Percentiles rank a stretch among this genome's conserved stretches.
These are phyloP conservation scores for Drosophila kikkawai DNA, from an alignment of 1,140 invertebrate genomes.

Conservation along the genomic window DNA sequence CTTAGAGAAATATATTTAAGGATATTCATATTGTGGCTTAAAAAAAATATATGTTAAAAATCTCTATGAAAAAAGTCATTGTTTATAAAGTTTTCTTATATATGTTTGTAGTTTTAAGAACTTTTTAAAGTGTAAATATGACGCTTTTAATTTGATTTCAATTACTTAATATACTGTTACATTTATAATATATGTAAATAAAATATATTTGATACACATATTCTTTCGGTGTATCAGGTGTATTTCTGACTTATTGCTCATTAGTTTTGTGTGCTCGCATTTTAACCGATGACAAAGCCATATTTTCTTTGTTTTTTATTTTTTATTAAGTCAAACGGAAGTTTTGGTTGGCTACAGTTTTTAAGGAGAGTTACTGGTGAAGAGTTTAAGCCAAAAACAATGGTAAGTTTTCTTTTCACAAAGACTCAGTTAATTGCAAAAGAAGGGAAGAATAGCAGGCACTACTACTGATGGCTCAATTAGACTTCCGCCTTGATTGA, in stretches of 20 bases:
- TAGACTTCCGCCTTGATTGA: constrained; percentile 12
- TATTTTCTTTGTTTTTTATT: constrained; percentile 9
- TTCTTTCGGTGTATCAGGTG: constrained; percentile 6
- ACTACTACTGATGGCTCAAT: constrained; percentile 9
- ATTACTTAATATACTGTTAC: neutral
- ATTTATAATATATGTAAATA: neutral
- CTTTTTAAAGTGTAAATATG: neutral
- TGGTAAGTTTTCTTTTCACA: constrained; percentile 1
- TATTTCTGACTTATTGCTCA: constrained; percentile 37
- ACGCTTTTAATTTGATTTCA: no score
- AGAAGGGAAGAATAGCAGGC: neutral
- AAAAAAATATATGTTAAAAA: no score
- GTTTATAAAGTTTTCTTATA: no score
- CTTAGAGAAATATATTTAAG: no score
- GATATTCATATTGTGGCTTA: no score
- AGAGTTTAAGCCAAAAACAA: neutral
- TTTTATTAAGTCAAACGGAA: constrained; percentile 19
- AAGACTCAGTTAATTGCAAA: constrained; percentile 8
- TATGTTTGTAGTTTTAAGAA: no score
- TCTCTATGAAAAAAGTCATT: no score
- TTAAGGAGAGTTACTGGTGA: neutral
- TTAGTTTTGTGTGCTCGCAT: constrained; percentile 42
- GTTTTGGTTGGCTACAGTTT: constrained; percentile 22
- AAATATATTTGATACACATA: neutral
- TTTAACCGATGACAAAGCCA: constrained; percentile 32